Conservation (phyloP, 2,888 invertebrate genomes). For the Blera fallax region DNA sequence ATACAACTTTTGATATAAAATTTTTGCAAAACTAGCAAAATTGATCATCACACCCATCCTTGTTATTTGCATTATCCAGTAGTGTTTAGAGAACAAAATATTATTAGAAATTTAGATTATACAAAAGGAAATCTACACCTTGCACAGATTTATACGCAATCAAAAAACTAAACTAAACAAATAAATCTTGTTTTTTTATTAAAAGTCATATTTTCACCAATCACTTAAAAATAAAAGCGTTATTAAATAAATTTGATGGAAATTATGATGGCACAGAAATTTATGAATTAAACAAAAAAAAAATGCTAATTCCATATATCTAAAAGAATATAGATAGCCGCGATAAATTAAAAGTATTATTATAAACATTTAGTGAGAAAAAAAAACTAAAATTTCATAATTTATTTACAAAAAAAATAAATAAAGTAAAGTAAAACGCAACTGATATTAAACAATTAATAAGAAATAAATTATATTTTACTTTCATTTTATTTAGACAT, state of each 20-base stretch:
- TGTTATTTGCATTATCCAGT: background rate
- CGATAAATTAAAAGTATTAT: constrained; percentile 52
- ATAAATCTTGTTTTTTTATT: background rate
- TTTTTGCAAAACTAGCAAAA: background rate
- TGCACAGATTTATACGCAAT: constrained; percentile 36
- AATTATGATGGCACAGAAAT: constrained; percentile 20
- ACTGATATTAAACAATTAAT: constrained; percentile 39
- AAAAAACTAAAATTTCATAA: constrained; percentile 28
- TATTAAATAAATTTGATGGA: constrained; percentile 4
- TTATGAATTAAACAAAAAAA: constrained; percentile 15
- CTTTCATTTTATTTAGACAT: constrained; percentile 16
- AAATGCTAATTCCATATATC: constrained; percentile 15
- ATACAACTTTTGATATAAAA: background rate
- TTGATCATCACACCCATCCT: constrained; percentile 5
- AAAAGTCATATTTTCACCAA: constrained; percentile 8
- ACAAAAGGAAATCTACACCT: background rate
- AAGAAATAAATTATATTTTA: constrained; percentile 19
- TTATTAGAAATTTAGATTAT: background rate
- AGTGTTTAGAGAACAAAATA: background rate
- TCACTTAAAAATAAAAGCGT: background rate
- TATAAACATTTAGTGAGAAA: constrained; percentile 9
- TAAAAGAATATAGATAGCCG: constrained; percentile 50
- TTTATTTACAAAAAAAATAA: constrained; percentile 61
- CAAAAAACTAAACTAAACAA: background rate
- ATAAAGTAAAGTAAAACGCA: background rate